Evolutionary conservation across 2,113 vertebrate species (phyloP).

Genomic region (Tenrec ecaudatus): DNA sequence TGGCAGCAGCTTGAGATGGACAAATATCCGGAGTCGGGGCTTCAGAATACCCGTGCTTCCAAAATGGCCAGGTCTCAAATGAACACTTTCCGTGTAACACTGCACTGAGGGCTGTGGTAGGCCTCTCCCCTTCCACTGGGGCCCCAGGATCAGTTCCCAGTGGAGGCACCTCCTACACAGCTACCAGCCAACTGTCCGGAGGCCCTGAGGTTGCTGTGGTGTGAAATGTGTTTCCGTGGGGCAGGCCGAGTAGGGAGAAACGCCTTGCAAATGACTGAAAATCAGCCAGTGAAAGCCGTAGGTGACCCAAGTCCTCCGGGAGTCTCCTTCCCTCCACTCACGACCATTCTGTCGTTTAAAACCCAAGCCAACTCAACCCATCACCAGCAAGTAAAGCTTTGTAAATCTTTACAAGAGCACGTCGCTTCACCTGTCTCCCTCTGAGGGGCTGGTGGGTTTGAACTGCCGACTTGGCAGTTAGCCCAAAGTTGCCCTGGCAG

Average conservation of each 20-base stretch:
- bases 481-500: no score
- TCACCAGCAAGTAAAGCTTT: no score
- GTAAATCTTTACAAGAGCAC: no score
- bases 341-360: background rate
- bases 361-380: no score
- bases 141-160: no score
- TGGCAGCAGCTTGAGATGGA: rapidly evolving
- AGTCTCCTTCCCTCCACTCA: background rate
- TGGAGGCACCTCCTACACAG: background rate
- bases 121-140: background rate
- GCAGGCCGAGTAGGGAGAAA: background rate
- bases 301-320: no score
- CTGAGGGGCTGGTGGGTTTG: no score
- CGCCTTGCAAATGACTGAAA: background rate
- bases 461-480: no score
- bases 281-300: background rate
- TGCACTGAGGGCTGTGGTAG: background rate
- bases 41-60: background rate
- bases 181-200: background rate
- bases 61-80: no score
- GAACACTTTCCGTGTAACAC: background rate
- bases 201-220: background rate
- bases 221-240: no score
- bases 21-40: background rate
- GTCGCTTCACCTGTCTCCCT: no score